Conservation (phyloP, 2,888 invertebrate genomes). For the Teleogryllus oceanicus region DNA sequence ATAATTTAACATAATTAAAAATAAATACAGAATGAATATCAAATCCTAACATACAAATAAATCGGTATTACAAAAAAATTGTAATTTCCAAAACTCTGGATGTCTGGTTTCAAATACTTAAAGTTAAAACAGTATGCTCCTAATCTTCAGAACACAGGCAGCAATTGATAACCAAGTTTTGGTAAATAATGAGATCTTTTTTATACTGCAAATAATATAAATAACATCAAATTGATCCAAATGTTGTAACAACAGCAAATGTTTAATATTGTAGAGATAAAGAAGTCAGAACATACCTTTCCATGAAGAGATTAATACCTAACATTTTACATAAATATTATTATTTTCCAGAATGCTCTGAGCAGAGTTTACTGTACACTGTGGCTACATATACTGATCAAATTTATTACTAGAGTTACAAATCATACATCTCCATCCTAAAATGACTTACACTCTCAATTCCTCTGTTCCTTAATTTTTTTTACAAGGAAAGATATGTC, state of each 20-base stretch:
- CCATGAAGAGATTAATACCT: background rate
- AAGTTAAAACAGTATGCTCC: background rate
- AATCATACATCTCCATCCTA: slow-evolving; percentile 1
- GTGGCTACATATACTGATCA: background rate
- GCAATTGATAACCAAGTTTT: background rate
- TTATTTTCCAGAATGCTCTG: background rate
- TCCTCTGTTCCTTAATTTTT: background rate
- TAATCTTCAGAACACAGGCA: background rate
- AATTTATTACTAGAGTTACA: background rate
- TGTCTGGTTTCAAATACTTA: background rate
- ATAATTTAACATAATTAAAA: slow-evolving; percentile 7
- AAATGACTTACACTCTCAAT: background rate
- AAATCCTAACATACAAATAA: slow-evolving; percentile 9
- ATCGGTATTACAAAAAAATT: background rate
- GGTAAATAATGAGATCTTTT: slow-evolving; percentile 4
- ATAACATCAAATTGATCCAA: slow-evolving; percentile 2
- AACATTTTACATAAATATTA: background rate
- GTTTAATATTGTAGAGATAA: background rate
- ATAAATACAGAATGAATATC: slow-evolving; percentile 4
- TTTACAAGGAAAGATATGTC: slow-evolving; percentile 18
- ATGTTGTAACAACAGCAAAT: background rate
- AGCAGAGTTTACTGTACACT: background rate
- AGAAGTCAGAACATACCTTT: slow-evolving; percentile 18
- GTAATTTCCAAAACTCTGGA: background rate
- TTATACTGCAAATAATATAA: slow-evolving; percentile 9